Evolutionary conservation across 2,113 vertebrate genomes (phyloP).

Genomic region (Meleagris gallopavo): DNA sequence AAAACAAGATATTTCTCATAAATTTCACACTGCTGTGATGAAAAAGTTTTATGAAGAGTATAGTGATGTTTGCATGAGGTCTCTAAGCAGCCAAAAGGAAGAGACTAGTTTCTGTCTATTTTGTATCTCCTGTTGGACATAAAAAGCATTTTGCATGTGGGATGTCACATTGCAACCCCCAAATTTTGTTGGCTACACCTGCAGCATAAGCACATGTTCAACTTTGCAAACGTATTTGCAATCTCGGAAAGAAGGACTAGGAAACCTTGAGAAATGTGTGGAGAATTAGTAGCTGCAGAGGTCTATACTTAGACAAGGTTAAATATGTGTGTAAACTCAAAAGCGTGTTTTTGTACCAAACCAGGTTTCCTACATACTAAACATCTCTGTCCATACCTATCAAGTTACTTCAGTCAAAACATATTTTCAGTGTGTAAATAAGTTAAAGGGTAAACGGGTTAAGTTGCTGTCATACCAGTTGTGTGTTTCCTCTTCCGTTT

Average conservation of each 20-base stretch:
- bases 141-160: background rate
- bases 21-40: background rate
- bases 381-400: slow-evolving; percentile 11
- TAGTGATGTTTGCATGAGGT: background rate
- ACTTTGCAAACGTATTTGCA: background rate
- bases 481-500: slow-evolving; percentile 45
- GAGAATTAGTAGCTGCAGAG: slow-evolving; percentile 13
- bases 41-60: background rate
- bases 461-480: slow-evolving; percentile 12
- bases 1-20: background rate
- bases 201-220: background rate
- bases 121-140: background rate
- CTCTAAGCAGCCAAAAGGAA: background rate
- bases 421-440: slow-evolving; percentile 41
- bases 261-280: slow-evolving; percentile 11
- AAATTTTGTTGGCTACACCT: background rate
- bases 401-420: slow-evolving; percentile 33
- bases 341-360: background rate
- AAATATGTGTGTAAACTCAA: slow-evolving; percentile 45
- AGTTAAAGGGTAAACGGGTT: slow-evolving; percentile 56
- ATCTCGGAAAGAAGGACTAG: background rate
- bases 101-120: background rate
- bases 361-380: slow-evolving; percentile 19
- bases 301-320: slow-evolving; percentile 52
- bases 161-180: background rate